A percentile compares a stretch with the other conserved stretches of the same genome.
phyloP scores from a whole-genome alignment of 2,888 invertebrate genomes.

The Callyntrura guangdongensis region DNA sequence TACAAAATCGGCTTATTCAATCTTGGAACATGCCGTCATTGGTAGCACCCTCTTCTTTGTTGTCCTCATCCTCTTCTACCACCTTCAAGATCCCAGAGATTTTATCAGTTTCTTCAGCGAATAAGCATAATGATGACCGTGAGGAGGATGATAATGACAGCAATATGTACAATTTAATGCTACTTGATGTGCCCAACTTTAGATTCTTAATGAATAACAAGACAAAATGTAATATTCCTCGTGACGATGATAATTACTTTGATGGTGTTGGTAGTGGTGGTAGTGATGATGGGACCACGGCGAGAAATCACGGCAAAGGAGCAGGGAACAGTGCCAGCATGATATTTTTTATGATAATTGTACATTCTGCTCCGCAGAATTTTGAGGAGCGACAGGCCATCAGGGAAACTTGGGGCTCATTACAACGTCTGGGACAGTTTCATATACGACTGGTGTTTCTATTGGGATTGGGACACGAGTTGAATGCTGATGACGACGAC shows the following conservation, averaged over 20 bases:
- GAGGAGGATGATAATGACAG: constrained; percentile 28
- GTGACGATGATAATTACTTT: constrained; percentile 67
- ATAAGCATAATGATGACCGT: constrained; percentile 26
- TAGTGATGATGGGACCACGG: constrained; percentile 39
- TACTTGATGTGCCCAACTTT: constrained; percentile 71
- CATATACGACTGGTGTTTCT: constrained; percentile 84
- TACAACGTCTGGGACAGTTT: constrained; percentile 79
- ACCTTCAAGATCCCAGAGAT: constrained; percentile 56
- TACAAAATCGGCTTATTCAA: constrained; percentile 69
- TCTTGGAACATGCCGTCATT: constrained; percentile 75
- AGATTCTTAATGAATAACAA: constrained; percentile 73
- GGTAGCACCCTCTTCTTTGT: constrained; percentile 35
- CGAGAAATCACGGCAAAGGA: constrained; percentile 37
- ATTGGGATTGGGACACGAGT: constrained; percentile 83
- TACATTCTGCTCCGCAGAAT: constrained; percentile 85
- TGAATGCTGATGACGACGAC: constrained; percentile 26
- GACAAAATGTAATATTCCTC: constrained; percentile 75
- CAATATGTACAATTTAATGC: constrained; percentile 38
- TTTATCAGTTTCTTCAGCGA: constrained; percentile 41
- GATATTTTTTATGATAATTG: constrained; percentile 84
- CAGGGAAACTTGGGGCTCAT: constrained; percentile 85
- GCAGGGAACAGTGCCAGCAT: constrained; percentile 32
- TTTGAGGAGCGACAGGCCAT: constrained; percentile 85
- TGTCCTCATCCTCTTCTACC: constrained; percentile 15
- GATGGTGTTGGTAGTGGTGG: constrained; percentile 56